Evolutionary conservation across 2,797 vertebrate genomes (phyloP), one percentile per base, ranked within the genome.

Genomic region (Mallotus villosus): DNA sequence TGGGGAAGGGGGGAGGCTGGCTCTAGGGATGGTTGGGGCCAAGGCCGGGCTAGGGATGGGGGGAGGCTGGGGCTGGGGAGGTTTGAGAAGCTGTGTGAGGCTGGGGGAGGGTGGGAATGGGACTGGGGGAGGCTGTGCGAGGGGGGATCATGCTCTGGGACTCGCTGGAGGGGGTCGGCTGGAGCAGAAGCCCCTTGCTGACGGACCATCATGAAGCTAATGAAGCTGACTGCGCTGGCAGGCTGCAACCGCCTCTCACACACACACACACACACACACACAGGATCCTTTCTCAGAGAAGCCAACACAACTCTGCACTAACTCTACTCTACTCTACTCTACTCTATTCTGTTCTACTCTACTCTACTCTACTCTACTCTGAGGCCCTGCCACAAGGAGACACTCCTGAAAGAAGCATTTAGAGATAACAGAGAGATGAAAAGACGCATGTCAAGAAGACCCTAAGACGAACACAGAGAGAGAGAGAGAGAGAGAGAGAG

Each of bases 121-220:
- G 78, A 75, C 17, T 51, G 70, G 12, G 62, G 55, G 34, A 27
- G 46, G 46, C 46, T 53, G 46, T 2, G 11, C 29, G 55, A 89
- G 87, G 89, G 85, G 32, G 86, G 89, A 89, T 90, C 89, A 82
- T 83, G 89, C 94, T 92, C 74, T 74, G 84, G 92, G 93, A 93
- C 87, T 91, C 51, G 88, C 93, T 94, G 63, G 89, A 78, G 92
- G 93, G 91, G 90, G 91, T 78, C 75, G 78, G 87, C 87, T 78
- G 86, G 83, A 91, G 90, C 89, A 88, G 86, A 90, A 88, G 84
- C 84, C 90, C 82, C 82, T 88, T 85, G 89, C 79, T 87, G 89
- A 91, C 90, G 88, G 91, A 90, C 91, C 92, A 92, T 94, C 91
- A 87, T 90, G 77, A 91, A 92, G 86, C 92, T 94, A 94, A 93